A percentile compares a stretch with the other conserved stretches of the same genome.
Conservation (phyloP, 2,888 invertebrate species). For the Steinernema carpocapsae region DNA sequence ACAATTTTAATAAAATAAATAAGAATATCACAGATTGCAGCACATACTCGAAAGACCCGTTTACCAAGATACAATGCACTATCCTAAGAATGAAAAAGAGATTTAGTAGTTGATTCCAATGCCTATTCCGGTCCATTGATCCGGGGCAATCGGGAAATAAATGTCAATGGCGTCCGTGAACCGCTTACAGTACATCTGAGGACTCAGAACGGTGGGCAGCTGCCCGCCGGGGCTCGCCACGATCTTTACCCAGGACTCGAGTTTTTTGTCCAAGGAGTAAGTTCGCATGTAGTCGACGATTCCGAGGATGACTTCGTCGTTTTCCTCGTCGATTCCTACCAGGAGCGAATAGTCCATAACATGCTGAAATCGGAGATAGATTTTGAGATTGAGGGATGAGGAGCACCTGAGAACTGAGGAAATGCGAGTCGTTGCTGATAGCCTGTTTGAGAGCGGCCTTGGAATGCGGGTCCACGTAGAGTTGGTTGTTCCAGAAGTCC, state of each 20-base stretch:
- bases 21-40: constrained; percentile 8
- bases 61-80: constrained; percentile 6
- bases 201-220: constrained; percentile 93
- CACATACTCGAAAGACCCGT: background rate
- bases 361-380: constrained; percentile 47
- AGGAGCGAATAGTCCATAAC: constrained; percentile 95
- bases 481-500: constrained; percentile 81
- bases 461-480: constrained; percentile 72
- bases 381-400: background rate
- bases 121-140: constrained; percentile 72
- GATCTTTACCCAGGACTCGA: constrained; percentile 88
- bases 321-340: constrained; percentile 84
- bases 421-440: constrained; percentile 87
- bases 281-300: constrained; percentile 98
- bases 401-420: constrained; percentile 82
- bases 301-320: constrained; percentile 73
- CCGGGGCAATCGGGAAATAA: constrained; percentile 87
- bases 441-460: constrained; percentile 86
- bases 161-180: constrained; percentile 90
- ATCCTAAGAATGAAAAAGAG: background rate
- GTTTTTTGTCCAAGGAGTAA: constrained; percentile 95
- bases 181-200: constrained; percentile 86
- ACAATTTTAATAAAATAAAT: background rate
- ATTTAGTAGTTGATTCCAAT: constrained; percentile 32
- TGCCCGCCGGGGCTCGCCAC: constrained; percentile 73